A percentile compares a stretch with the other conserved stretches of the same genome.
phyloP scores from a whole-genome alignment of 2,797 vertebrate species.

The Microctenopoma lineatum region DNA sequence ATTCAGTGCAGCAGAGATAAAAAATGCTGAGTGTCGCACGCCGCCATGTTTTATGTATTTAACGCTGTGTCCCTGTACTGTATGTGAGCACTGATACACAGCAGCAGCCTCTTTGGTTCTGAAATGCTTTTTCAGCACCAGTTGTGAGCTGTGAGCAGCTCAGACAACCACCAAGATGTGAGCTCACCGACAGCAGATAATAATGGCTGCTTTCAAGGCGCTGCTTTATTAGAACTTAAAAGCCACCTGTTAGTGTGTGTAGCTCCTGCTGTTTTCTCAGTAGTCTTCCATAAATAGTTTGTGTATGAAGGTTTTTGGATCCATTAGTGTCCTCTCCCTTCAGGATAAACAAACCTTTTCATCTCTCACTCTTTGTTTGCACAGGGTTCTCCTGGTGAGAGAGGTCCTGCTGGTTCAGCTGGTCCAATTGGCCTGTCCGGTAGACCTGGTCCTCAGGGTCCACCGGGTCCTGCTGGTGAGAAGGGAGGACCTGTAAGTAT shows the following conservation, averaged over 20 bases:
- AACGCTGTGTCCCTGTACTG: conserved; percentile 16
- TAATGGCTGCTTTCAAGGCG: conserved; percentile 44
- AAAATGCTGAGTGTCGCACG: conserved; percentile 14
- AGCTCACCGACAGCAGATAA: conserved; percentile 28
- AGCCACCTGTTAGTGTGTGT: conserved; percentile 32
- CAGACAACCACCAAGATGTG: conserved; percentile 15
- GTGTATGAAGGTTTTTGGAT: conserved; percentile 18
- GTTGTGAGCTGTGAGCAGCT: conserved; percentile 18
- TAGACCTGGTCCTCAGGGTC: conserved; percentile 94
- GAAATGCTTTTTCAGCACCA: conserved; percentile 31
- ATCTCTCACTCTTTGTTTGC: background rate
- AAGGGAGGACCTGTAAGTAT: conserved; percentile 95
- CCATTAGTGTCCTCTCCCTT: conserved; percentile 46
- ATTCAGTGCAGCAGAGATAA: conserved; percentile 19
- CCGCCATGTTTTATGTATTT: conserved; percentile 39
- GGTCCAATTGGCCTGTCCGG: conserved; percentile 96
- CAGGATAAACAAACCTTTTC: conserved; percentile 4
- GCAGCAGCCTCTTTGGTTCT: conserved; percentile 21
- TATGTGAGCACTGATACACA: conserved; percentile 17
- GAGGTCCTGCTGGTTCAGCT: conserved; percentile 91
- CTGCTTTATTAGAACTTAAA: conserved; percentile 49
- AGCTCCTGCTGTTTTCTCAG: conserved; percentile 28
- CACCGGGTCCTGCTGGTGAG: conserved; percentile 95
- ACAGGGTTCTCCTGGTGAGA: conserved; percentile 96
- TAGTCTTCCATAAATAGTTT: conserved; percentile 15